Percentiles rank a stretch among this genome's conserved stretches.
phyloP scores from a whole-genome alignment of 2,113 vertebrate genomes.

The Proteles cristata region DNA sequence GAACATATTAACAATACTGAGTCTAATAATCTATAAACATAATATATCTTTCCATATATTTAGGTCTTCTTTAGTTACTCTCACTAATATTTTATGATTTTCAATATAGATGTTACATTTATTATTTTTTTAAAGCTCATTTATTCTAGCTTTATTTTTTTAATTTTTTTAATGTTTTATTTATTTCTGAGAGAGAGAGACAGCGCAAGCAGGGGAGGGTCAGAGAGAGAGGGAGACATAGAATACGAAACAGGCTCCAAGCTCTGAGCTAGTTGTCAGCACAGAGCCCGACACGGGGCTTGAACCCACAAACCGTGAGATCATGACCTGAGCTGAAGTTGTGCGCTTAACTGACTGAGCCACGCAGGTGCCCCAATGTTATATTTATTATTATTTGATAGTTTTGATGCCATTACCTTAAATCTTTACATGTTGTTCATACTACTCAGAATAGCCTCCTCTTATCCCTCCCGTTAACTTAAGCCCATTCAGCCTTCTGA shows the following conservation, averaged over 20 bases:
- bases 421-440: not conserved
- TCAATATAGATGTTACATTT: not conserved
- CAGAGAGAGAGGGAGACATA: no score
- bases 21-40: not conserved
- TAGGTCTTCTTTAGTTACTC: constrained; percentile 9
- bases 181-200: no score
- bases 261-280: no score
- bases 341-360: no score
- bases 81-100: not conserved
- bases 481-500: not conserved
- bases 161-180: no score
- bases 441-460: not conserved
- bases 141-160: no score
- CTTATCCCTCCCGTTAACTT: not conserved
- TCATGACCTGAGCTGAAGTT: no score
- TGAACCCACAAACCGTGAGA: no score
- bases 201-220: no score
- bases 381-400: not conserved
- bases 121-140: not conserved
- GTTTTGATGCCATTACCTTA: not conserved
- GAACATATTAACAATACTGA: not conserved
- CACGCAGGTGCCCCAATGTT: not conserved
- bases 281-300: no score
- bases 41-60: not conserved
- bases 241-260: no score